These are phyloP conservation scores for Orycteropus afer DNA, from an alignment of 2,113 vertebrate genomes.

Conservation along the genomic window DNA sequence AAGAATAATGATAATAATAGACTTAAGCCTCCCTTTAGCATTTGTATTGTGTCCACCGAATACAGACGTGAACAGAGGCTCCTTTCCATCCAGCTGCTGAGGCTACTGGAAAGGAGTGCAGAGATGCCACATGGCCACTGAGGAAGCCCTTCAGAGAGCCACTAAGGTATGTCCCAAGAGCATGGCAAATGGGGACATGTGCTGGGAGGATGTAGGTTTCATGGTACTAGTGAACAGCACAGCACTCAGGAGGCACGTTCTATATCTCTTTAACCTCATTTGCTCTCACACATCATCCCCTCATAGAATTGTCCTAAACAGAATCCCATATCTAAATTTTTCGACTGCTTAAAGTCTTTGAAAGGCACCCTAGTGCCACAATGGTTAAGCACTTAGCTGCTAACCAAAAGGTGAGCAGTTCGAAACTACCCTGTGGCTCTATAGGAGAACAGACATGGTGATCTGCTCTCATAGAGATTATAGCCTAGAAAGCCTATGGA, in stretches of 20 bases:
- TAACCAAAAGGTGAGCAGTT: not conserved
- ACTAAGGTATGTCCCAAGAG: not conserved
- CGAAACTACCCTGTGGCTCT: too few relatives aligned
- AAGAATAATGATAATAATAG: slow-evolving; percentile 28
- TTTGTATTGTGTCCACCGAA: not conserved
- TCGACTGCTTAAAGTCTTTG: not conserved
- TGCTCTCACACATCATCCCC: rapidly evolving
- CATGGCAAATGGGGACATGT: not conserved
- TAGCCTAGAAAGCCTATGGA: not conserved
- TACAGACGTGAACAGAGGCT: not conserved
- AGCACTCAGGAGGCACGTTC: not conserved
- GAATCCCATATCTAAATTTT: not conserved
- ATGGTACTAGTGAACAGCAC: not conserved
- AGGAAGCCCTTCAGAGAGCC: not conserved
- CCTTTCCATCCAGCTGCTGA: not conserved
- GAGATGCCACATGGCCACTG: not conserved
- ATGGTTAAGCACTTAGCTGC: not conserved
- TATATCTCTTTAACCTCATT: not conserved
- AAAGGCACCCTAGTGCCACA: not conserved
- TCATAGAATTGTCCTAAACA: not conserved
- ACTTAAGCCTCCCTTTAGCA: not conserved
- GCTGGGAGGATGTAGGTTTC: not conserved
- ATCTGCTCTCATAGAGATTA: not conserved
- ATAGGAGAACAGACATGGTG: too few relatives aligned
- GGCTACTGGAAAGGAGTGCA: not conserved